Evolutionary conservation across 2,113 vertebrate species (phyloP).

Genomic region (Clarias batrachus): DNA sequence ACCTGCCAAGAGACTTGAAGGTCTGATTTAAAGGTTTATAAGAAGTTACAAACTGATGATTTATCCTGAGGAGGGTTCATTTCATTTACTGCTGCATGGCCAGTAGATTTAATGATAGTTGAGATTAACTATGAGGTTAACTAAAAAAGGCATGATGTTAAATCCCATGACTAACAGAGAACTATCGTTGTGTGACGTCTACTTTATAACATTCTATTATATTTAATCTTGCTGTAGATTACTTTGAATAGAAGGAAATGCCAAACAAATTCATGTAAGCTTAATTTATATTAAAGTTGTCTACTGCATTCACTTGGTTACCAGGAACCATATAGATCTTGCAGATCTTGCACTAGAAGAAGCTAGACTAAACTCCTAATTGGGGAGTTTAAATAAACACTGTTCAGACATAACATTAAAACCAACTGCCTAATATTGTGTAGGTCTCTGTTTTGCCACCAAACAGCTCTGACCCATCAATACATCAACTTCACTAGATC

Average conservation of each 20-base stretch:
- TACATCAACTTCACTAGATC: no score
- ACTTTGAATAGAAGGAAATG: background rate
- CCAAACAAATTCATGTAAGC: background rate
- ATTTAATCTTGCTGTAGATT: background rate
- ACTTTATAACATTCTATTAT: background rate
- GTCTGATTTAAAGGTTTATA: background rate
- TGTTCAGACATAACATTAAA: no score
- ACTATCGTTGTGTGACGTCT: background rate
- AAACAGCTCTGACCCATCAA: no score
- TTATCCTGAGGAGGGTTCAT: background rate
- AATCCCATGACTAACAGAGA: background rate
- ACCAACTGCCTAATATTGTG: no score
- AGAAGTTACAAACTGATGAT: background rate
- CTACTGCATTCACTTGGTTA: background rate
- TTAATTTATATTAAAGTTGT: background rate
- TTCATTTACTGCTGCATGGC: background rate
- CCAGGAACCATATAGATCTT: background rate
- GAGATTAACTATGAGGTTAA: background rate
- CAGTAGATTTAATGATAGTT: background rate
- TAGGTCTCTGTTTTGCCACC: no score
- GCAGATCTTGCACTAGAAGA: background rate
- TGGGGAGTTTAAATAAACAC: no score
- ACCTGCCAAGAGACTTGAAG: conserved; percentile 9
- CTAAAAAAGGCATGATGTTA: background rate
- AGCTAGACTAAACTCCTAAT: background rate